Evolutionary conservation across 2,113 vertebrate species (phyloP), one percentile per base, ranked within the genome.

Genomic region (Ammodytes dubius): DNA sequence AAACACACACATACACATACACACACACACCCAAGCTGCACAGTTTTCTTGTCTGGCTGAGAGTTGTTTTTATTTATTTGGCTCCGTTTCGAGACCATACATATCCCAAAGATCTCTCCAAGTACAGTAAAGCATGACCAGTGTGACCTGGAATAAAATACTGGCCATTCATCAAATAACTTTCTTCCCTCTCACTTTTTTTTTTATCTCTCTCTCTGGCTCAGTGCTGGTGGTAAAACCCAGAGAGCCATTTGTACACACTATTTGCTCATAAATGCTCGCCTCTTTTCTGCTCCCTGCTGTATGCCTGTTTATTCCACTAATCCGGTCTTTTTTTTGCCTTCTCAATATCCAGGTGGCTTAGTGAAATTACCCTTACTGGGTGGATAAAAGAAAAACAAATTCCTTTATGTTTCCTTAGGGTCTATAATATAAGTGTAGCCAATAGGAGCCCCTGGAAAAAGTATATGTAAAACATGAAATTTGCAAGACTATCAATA

Each of bases 91-190:
- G 1, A 43, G 61, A 68, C 27, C 83, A 27, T 37, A 54, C 56
- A 57, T 46, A 57, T 69, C 57, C 63, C 63, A 74, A 40, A 70
- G 77, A 63, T 46, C 77, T 67, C 69, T 63, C 39, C 50, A 59
- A 63, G 72, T 47, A 72, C 86, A 86, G 67, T 71, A 69, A 88
- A 88, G 74, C 78, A 77, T 83, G 83, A 89, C 77, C 71, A 7
- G 15, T 19, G 14, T 64, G 70, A 74, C 80, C 64, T 75, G 70
- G 70, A 87, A 74, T 79, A 50, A 85, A 85, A 83, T 70, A 19
- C 70, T 35, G 8, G 79, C 82, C 61, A 88, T 92, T 88, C 64
- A 87, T 92, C 88, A 85, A 73, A 59, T 69, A n/a, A 69, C 42
- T 70, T 40, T 27, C 42, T 57, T 4, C 37, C 10, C 42, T 19